Conservation (phyloP, 2,888 invertebrate genomes). For the Hirudinaria manillensis region DNA sequence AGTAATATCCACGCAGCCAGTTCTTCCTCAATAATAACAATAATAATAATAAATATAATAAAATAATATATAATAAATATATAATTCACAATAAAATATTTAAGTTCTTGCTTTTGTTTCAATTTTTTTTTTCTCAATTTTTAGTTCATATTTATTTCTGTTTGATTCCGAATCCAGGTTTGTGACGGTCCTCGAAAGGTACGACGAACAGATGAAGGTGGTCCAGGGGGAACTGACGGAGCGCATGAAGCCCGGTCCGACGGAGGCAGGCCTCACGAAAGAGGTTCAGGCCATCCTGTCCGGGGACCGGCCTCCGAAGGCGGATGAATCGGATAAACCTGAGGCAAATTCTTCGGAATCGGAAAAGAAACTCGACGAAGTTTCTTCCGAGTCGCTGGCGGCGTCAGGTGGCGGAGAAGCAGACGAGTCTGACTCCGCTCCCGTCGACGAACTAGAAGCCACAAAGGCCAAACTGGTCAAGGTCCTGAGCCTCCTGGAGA, state of each 20-base stretch:
- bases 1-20: no score
- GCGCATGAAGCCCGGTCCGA: constrained; percentile 26
- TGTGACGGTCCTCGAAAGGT: constrained; percentile 15
- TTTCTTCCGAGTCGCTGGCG: no score
- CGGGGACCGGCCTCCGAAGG: neutral
- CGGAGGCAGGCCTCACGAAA: neutral
- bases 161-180: neutral
- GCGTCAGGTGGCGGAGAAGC: neutral
- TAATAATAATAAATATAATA: no score
- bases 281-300: constrained; percentile 1
- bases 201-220: constrained; percentile 28
- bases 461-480: constrained; percentile 4
- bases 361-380: no score
- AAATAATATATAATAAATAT: no score
- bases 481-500: constrained; percentile 6
- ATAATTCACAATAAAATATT: no score
- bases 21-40: no score
- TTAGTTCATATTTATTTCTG: no score
- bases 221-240: constrained; percentile 16
- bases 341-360: neutral
- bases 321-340: neutral
- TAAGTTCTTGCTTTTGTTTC: no score
- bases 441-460: neutral
- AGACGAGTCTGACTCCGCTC: neutral
- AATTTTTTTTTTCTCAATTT: no score